Percentiles rank a stretch among this genome's conserved stretches.
Evolutionary conservation across 2,113 vertebrate genomes (phyloP).

Genomic region (Campylomormyrus tamandua): DNA sequence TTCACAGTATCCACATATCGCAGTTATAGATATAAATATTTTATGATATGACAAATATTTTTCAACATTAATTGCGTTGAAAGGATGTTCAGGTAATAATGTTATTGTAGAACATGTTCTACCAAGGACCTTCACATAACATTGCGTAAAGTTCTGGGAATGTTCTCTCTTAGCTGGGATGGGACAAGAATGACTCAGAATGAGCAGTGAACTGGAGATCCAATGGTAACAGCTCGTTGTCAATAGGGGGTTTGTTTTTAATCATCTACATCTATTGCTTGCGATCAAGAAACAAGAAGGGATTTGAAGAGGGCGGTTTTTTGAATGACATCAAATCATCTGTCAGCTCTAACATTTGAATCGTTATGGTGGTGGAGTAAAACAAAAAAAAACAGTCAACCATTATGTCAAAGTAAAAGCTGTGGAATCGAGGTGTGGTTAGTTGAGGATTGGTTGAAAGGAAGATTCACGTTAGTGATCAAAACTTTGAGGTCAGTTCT

Average conservation of each 20-base stretch:
- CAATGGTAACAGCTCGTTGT: constrained; percentile 33
- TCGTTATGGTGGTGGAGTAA: not conserved
- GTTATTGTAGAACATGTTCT: not conserved
- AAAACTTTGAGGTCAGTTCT: constrained; percentile 12
- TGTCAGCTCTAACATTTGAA: not conserved
- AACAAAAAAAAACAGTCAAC: not conserved
- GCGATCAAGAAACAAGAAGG: not conserved
- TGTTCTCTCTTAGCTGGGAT: not conserved
- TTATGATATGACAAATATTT: not conserved
- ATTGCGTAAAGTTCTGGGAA: not conserved
- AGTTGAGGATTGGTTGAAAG: not conserved
- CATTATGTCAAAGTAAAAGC: not conserved
- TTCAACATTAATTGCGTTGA: not conserved
- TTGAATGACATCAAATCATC: not conserved
- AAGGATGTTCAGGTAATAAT: not conserved
- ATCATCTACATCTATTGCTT: not conserved
- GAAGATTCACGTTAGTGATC: constrained; percentile 27
- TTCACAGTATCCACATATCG: not conserved
- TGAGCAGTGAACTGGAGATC: constrained; percentile 42
- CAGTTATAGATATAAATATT: not conserved
- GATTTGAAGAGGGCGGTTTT: not conserved
- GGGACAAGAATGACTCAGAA: constrained; percentile 19
- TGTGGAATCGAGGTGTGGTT: not conserved
- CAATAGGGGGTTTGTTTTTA: not conserved
- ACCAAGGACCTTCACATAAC: not conserved